phyloP scores from a whole-genome alignment of 2,113 vertebrate genomes.

The Ceuthmochares aereus region DNA sequence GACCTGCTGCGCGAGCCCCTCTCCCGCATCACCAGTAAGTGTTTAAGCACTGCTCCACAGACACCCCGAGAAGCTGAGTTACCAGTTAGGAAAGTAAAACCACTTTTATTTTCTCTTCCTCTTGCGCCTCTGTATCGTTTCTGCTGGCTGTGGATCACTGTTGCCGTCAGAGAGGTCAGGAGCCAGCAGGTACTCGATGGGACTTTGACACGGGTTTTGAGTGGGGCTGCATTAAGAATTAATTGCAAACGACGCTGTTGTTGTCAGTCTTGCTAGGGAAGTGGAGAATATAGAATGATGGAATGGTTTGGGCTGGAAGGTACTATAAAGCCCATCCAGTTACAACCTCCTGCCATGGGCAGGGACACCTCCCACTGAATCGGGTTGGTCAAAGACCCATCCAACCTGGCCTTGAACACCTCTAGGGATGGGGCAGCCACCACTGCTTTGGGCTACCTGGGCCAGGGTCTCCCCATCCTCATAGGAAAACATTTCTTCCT shows the following conservation, averaged over 20 bases:
- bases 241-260: neutral
- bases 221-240: neutral
- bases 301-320: too few relatives aligned
- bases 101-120: neutral
- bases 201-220: neutral
- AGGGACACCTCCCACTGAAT: too few relatives aligned
- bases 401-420: too few relatives aligned
- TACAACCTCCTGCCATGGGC: too few relatives aligned
- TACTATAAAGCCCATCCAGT: too few relatives aligned
- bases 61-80: neutral
- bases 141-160: neutral
- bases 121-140: neutral
- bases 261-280: neutral
- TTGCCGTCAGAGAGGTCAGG: neutral
- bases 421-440: too few relatives aligned
- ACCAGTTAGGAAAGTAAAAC: neutral
- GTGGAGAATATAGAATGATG: too few relatives aligned
- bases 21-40: neutral
- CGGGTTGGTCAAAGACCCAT: too few relatives aligned
- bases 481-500: too few relatives aligned
- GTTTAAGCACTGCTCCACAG: rapidly evolving
- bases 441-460: too few relatives aligned
- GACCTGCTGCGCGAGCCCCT: neutral
- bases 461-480: too few relatives aligned
- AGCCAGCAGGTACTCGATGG: neutral